Conservation (phyloP, 2,797 vertebrate genomes). For the Onychomys arenicola region DNA sequence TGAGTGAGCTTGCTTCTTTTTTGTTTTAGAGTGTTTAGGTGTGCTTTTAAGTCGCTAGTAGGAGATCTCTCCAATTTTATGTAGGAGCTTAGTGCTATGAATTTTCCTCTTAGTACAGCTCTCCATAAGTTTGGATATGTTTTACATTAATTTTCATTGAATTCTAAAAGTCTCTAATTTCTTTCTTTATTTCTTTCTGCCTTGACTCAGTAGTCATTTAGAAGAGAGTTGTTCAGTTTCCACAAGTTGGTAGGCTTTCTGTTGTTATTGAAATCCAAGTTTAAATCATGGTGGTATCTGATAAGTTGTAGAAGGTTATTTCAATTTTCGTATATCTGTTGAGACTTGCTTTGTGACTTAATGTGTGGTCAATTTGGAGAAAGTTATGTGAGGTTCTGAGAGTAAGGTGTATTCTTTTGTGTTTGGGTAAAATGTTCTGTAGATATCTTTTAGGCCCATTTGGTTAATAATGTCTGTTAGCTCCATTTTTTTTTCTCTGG, state of each 20-base stretch:
- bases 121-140: neutral
- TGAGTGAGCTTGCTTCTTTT: neutral
- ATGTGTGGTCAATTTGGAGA: neutral
- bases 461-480: neutral
- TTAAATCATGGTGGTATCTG: neutral
- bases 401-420: neutral
- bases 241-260: neutral
- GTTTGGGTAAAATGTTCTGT: neutral
- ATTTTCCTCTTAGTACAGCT: neutral
- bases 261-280: neutral
- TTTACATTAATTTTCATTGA: neutral
- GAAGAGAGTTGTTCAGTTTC: neutral
- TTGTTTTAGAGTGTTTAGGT: neutral
- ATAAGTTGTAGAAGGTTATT: neutral
- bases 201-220: neutral
- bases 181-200: neutral
- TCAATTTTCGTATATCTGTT: neutral
- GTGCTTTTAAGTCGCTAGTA: neutral
- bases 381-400: neutral
- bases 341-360: neutral
- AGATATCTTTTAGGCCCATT: neutral
- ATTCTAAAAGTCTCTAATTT: neutral
- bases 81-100: neutral
- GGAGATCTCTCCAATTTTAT: neutral
- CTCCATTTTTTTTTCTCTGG: neutral